Evolutionary conservation across 2,113 vertebrate species (phyloP), one percentile per base, ranked within the genome.

Genomic region (Progne subis): DNA sequence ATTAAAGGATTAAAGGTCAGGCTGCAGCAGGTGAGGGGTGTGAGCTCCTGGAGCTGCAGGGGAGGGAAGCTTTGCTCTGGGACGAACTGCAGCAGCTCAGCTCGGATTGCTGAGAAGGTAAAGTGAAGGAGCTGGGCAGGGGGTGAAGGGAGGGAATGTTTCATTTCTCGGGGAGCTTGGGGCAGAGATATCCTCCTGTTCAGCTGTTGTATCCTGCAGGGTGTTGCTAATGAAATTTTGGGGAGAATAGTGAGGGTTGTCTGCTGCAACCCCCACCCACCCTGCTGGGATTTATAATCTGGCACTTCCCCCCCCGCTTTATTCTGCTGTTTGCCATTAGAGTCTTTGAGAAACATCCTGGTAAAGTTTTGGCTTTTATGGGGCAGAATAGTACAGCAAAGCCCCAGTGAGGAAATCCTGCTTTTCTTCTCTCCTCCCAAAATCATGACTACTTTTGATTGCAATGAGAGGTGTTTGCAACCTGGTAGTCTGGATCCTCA

Each of bases 91-190:
- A 10, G 37, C 37, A 37, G 37, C 37, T 37, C 37, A 37, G 37
- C 37, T 37, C 37, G 50, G 4, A 1, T 5, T 44, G 39, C 53
- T 63, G 52, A 1, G 6, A 19, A 46, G 46, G n/a, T 43, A 7
- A 64, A 65, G 23, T 1, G 44, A 26, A 21, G 31, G 37, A 37
- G 3, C 16, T 44, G 34, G 50, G 39, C 53, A 19, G 15, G 13
- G 7, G 15, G 8, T 9, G n/a, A 6, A 47, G 34, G 41, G 14
- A 24, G 31, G 7, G 15, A 3, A 13, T 0, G 0, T 14, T 79
- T 69, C 1, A 24, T 31, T 70, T 59, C 25, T 19, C 18, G 25
- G 28, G 26, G 24, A 59, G 32, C 28, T 75, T 20, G 16, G 29
- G 32, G 34, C 6, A 32, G 14, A 5, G 14, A 9, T 18, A 61